phyloP scores from a whole-genome alignment of 2,797 vertebrate genomes.

The Euphonia xanthogaster region DNA sequence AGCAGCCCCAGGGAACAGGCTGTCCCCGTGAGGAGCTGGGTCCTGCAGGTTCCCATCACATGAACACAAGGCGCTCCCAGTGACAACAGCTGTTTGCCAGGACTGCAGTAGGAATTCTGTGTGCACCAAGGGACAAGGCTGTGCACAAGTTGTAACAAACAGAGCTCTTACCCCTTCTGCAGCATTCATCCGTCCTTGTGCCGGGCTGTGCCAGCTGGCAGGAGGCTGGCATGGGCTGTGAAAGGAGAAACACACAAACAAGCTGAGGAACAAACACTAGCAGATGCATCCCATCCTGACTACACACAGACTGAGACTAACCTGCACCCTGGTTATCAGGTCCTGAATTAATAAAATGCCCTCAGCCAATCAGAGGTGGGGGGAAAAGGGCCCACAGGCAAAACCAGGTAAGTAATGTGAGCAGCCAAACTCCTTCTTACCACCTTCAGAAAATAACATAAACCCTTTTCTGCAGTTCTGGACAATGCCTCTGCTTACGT shows the following conservation, averaged over 20 bases:
- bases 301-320: neutral
- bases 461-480: neutral
- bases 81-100: neutral
- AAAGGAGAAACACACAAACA: neutral
- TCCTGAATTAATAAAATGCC: neutral
- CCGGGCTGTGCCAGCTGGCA: fast-evolving
- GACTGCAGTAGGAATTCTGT: fast-evolving
- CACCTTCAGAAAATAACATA: neutral
- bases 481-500: neutral
- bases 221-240: neutral
- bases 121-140: neutral
- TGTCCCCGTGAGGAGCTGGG: neutral
- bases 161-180: neutral
- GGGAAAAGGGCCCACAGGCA: neutral
- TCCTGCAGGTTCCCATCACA: fast-evolving
- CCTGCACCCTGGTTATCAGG: too few species aligned
- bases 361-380: neutral
- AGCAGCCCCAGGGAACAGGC: fast-evolving
- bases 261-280: neutral
- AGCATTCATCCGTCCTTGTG: fast-evolving
- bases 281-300: neutral
- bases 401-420: neutral
- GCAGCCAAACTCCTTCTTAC: neutral
- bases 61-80: neutral
- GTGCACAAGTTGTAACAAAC: neutral